These are phyloP conservation scores for Catostomus latipinnis DNA, from an alignment of 2,797 vertebrate genomes.

Conservation along the genomic window DNA sequence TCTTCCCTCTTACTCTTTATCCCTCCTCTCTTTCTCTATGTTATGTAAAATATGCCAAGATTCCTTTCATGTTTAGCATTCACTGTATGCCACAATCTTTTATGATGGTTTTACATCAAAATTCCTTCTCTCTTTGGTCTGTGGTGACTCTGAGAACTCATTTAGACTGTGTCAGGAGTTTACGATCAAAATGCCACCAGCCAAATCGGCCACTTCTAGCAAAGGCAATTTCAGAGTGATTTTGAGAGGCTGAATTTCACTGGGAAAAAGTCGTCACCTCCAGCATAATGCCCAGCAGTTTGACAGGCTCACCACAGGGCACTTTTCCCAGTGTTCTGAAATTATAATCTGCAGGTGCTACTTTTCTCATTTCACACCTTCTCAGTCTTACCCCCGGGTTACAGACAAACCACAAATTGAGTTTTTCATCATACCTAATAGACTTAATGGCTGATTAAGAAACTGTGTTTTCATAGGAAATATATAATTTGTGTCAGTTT, in stretches of 20 bases:
- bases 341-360: constrained; percentile 59
- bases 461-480: background rate
- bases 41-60: background rate
- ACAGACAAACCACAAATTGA: constrained; percentile 41
- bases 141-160: constrained; percentile 3
- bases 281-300: constrained; percentile 10
- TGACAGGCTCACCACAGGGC: constrained; percentile 40
- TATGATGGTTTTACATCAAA: constrained; percentile 24
- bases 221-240: constrained; percentile 35
- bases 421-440: constrained; percentile 8
- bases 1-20: constrained; percentile 1
- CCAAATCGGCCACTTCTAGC: constrained; percentile 17
- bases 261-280: constrained; percentile 26
- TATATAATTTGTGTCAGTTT: too few species aligned
- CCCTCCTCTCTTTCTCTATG: background rate
- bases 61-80: constrained; percentile 31
- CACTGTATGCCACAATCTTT: constrained; percentile 13
- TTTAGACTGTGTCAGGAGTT: constrained; percentile 38
- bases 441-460: background rate
- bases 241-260: constrained; percentile 24
- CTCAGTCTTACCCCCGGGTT: constrained; percentile 43
- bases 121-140: background rate
- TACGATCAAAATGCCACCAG: constrained; percentile 24
- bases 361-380: constrained; percentile 62
- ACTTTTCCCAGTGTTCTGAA: constrained; percentile 46